A percentile compares a stretch with the other conserved stretches of the same genome.
Evolutionary conservation across 2,797 vertebrate species (phyloP).

Genomic region (Tapera naevia): DNA sequence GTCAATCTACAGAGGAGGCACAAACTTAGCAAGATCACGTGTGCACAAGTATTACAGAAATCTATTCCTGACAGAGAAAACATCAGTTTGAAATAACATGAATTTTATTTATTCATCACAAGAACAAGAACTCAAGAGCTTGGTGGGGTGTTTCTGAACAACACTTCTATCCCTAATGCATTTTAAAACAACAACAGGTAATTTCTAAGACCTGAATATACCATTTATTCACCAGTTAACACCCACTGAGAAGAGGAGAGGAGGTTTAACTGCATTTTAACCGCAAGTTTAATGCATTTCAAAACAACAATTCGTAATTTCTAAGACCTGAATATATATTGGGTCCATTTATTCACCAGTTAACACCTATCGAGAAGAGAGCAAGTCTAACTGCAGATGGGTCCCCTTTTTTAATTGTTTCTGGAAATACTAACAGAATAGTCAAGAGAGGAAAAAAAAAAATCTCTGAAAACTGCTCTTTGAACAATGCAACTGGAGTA

Average conservation of each 20-base stretch:
- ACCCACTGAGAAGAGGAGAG: too few relatives aligned
- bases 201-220: too few relatives aligned
- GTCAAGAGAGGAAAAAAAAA: neutral
- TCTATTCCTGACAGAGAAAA: neutral
- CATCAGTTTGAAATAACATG: fast-evolving
- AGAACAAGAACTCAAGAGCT: neutral
- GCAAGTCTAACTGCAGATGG: neutral
- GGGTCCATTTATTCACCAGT: neutral
- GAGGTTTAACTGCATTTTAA: too few relatives aligned
- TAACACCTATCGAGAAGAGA: neutral
- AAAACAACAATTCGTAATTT: neutral
- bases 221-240: too few relatives aligned
- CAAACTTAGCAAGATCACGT: neutral
- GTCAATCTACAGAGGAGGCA: conserved; percentile 83
- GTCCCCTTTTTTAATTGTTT: neutral
- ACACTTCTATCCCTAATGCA: neutral
- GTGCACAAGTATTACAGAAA: fast-evolving
- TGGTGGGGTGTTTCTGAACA: neutral
- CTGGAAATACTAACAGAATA: neutral
- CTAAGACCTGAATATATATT: neutral
- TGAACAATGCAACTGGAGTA: neutral
- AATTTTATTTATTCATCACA: neutral
- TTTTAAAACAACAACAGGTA: neutral
- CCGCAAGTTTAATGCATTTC: too few relatives aligned
- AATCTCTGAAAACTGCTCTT: neutral